These are phyloP conservation scores for Neosalanx taihuensis DNA, from an alignment of 2,797 vertebrate genomes.

Conservation along the genomic window DNA sequence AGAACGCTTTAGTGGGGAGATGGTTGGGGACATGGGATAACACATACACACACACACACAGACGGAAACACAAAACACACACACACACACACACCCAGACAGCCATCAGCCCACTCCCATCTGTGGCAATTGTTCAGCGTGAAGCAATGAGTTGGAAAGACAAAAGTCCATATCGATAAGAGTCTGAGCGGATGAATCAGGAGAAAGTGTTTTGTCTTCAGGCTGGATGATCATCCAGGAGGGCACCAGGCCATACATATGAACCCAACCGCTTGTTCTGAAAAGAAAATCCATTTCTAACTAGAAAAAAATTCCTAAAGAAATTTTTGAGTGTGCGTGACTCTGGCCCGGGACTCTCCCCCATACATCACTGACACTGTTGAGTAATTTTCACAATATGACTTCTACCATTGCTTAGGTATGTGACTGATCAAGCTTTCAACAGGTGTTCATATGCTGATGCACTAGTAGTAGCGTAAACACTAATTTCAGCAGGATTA, in stretches of 20 bases:
- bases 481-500: too few relatives aligned
- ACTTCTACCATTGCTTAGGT: too few relatives aligned
- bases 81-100: slow-evolving; percentile 9
- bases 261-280: slow-evolving; percentile 23
- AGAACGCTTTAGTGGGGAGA: slow-evolving; percentile 41
- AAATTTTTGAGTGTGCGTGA: too few relatives aligned
- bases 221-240: neutral
- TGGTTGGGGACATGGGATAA: slow-evolving; percentile 19
- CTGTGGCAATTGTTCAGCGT: slow-evolving; percentile 27
- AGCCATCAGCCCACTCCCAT: slow-evolving; percentile 29
- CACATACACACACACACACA: neutral
- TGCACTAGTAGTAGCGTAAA: too few relatives aligned
- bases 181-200: slow-evolving; percentile 13
- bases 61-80: neutral
- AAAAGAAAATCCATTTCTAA: slow-evolving; percentile 42
- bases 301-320: too few relatives aligned
- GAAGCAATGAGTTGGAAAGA: slow-evolving; percentile 26
- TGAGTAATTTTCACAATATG: too few relatives aligned
- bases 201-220: slow-evolving; percentile 26
- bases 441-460: too few relatives aligned
- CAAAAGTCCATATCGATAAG: slow-evolving; percentile 11
- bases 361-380: too few relatives aligned
- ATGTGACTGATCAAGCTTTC: too few relatives aligned
- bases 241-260: slow-evolving; percentile 28
- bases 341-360: too few relatives aligned